Base-by-base conservation (phyloP, 2,888 invertebrate species). In the Xylophagus ater region DNA sequence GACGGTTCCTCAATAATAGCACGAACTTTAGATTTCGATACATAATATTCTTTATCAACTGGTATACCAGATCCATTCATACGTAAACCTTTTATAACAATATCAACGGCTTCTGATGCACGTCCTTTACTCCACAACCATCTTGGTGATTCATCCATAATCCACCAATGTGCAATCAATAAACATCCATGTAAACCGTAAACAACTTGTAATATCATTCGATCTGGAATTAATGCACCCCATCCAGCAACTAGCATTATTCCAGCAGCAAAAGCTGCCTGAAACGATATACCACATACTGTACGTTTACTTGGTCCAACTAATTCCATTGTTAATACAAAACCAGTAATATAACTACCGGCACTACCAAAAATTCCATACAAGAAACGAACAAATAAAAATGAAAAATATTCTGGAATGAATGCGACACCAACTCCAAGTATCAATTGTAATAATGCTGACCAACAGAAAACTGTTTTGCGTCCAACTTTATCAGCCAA, bases 61-160 rank as follows among this genome's bases (percentile, higher is more conserved):
- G 67, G 66, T 10, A 74, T 66, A 17, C 71, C 67, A 23, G 73
- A 76, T 29, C 72, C 71, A 56, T 88, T 88, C 49, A 73, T 75
- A 55, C 74, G 76, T n/a, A 85, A 59, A n/a, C 78, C 87, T 54
- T 73, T 81, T 49, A 76, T 72, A 4, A 86, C 73, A 44, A 88
- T 84, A 8, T 72, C 70, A 0, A 86, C 72, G 0, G 87, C 79
- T 61, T 87, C 82, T 34, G 71, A 70, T 0, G 72, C 67, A 32
- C 78, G 70, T 1, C 86, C 87, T 57, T 87, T 84, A 23, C 80
- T 76, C 87, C 88, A 88, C 6, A 88, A 62, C 88, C 88, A 89
- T 12, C 87, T 72, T 0, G 87, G 86, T 6, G 87, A 88, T 65
- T 89, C 88, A 51, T 88, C 87, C 74, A 89, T 80, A 4, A 85